These are phyloP conservation scores for Napeogenes inachia DNA, from an alignment of 2,888 invertebrate genomes.

Conservation along the genomic window DNA sequence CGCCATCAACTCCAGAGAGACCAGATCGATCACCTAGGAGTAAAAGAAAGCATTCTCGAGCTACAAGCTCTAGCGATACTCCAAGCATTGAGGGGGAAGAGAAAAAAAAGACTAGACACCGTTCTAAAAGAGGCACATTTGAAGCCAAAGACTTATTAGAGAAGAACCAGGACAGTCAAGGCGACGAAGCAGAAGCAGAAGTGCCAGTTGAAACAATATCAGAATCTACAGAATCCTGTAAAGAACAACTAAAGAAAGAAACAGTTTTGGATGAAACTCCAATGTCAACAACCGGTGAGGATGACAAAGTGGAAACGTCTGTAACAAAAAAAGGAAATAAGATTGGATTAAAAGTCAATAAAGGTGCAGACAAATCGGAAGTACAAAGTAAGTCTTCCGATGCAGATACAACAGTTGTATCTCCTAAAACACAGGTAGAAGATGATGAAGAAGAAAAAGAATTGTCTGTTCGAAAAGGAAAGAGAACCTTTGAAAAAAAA, in stretches of 20 bases:
- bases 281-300: constrained; percentile 58
- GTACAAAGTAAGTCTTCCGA: constrained; percentile 35
- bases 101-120: constrained; percentile 64
- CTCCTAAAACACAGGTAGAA: constrained; percentile 42
- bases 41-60: constrained; percentile 70
- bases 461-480: not conserved
- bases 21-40: constrained; percentile 71
- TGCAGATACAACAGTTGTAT: constrained; percentile 52
- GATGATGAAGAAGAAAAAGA: constrained; percentile 9
- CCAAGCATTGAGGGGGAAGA: constrained; percentile 64
- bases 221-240: constrained; percentile 21
- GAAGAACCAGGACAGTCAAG: constrained; percentile 54
- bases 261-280: constrained; percentile 39
- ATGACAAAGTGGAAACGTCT: constrained; percentile 34
- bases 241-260: constrained; percentile 16
- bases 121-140: constrained; percentile 51
- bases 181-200: constrained; percentile 47
- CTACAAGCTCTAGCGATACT: constrained; percentile 71
- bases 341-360: constrained; percentile 20
- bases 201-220: constrained; percentile 30
- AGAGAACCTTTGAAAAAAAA: too few relatives aligned
- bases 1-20: constrained; percentile 74
- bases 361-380: constrained; percentile 25
- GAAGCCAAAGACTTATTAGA: constrained; percentile 59
- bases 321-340: constrained; percentile 32